A percentile compares a stretch with the other conserved stretches of the same genome.
Conservation (phyloP, 2,797 vertebrate species). For the Acipenser transmontanus region DNA sequence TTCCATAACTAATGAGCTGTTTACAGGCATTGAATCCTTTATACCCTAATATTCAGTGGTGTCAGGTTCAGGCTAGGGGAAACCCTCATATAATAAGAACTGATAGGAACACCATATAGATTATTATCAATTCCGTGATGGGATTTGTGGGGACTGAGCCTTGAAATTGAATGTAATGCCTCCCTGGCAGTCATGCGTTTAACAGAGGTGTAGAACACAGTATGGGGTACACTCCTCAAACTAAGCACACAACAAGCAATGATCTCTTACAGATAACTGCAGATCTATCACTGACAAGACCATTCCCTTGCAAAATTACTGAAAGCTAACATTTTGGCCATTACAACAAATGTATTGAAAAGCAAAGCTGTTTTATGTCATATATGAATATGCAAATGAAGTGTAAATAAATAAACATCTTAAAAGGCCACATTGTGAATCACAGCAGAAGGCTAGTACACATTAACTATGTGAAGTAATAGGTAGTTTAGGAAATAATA, state of each 20-base stretch:
- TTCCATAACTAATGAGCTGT: constrained; percentile 21
- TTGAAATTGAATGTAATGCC: constrained; percentile 60
- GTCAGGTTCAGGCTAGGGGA: constrained; percentile 53
- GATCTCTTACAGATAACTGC: constrained; percentile 40
- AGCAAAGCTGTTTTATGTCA: too few relatives aligned
- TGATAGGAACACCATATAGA: constrained; percentile 47
- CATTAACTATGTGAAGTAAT: too few relatives aligned
- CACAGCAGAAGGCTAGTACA: too few relatives aligned
- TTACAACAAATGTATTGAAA: too few relatives aligned
- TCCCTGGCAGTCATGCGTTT: constrained; percentile 41
- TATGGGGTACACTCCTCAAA: not conserved
- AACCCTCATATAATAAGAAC: constrained; percentile 33
- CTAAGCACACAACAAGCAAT: not conserved
- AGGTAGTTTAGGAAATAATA: too few relatives aligned
- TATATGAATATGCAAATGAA: too few relatives aligned
- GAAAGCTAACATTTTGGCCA: too few relatives aligned
- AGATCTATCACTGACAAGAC: not conserved
- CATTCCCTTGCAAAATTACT: too few relatives aligned
- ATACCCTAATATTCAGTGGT: constrained; percentile 59
- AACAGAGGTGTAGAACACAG: constrained; percentile 2
- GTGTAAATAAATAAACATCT: too few relatives aligned
- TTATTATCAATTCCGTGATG: constrained; percentile 57
- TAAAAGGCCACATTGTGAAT: too few relatives aligned
- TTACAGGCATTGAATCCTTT: constrained; percentile 54
- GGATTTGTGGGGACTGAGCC: constrained; percentile 47